Percentiles rank a stretch among this genome's conserved stretches.
Evolutionary conservation across 2,113 vertebrate species (phyloP).

Genomic region (Sigmodon hispidus): DNA sequence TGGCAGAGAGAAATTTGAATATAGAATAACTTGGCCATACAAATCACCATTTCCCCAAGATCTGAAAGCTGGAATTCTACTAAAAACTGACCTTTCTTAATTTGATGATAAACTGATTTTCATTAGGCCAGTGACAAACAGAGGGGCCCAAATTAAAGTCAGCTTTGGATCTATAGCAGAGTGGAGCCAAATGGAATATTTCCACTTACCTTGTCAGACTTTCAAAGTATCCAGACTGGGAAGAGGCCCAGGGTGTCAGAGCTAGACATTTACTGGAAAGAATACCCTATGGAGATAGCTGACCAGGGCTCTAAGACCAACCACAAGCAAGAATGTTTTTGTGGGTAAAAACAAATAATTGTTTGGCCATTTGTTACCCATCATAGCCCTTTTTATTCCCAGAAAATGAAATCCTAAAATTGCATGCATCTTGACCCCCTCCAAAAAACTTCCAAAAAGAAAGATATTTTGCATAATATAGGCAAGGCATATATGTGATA

Average conservation of each 20-base stretch:
- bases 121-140: not conserved
- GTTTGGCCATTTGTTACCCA: slow-evolving; percentile 31
- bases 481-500: not conserved
- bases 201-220: slow-evolving; percentile 61
- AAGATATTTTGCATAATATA: not conserved
- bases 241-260: slow-evolving; percentile 54
- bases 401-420: slow-evolving; percentile 1
- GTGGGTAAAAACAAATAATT: slow-evolving; percentile 34
- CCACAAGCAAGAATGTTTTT: slow-evolving; percentile 49
- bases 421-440: not conserved
- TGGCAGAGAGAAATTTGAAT: not conserved
- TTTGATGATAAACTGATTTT: slow-evolving; percentile 19
- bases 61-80: slow-evolving; percentile 35
- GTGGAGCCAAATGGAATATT: slow-evolving; percentile 26
- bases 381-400: not conserved
- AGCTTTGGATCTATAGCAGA: slow-evolving; percentile 29
- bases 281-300: slow-evolving; percentile 50
- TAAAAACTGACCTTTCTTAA: slow-evolving; percentile 5
- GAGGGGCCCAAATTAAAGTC: not conserved
- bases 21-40: not conserved
- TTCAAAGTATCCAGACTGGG: slow-evolving; percentile 56
- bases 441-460: not conserved
- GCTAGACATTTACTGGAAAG: slow-evolving; percentile 60
- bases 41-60: not conserved
- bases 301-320: slow-evolving; percentile 43